Evolutionary conservation across 2,888 invertebrate species (phyloP), one percentile per base, ranked within the genome.

Genomic region (Actias luna): DNA sequence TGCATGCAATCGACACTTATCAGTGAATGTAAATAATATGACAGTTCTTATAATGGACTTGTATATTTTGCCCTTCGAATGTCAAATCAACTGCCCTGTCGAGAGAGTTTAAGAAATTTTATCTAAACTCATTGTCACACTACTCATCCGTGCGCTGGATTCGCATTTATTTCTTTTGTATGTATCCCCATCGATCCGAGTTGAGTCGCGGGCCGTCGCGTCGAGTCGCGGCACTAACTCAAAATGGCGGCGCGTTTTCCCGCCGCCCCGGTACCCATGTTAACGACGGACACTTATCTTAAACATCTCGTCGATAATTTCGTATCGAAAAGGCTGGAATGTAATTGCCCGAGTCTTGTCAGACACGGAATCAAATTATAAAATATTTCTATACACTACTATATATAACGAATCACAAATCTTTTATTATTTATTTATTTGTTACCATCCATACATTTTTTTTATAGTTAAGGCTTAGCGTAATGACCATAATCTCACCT

Each of bases 121-220:
- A 12, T 36, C 8, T 18, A 12, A 52, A 55, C 22, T 33, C 27
- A 31, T 61, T 64, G 67, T 60, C 55, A 35, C 62, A 39, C 42
- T 65, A 63, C 33, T 55, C 63, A 67, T 67, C 39, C 57, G 61
- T 57, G 61, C 58, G 61, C 65, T 66, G 64, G 69, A 70, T 70
- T 73, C 70, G 76, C 75, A 75, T 79, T 79, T 75, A 68, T 79
- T 74, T 73, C 73, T 72, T 78, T 77, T 61, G 76, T 79, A 71
- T 63, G 66, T 68, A n/a, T n/a, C n/a, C 66, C 62, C 66, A 64
- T 63, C 64, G 60, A 60, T 61, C 68, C 29, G 55, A 27, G 16
- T 55, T 8, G 65, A 67, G 63, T 63, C 50, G 68, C 70, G 67
- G 73, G n/a, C n/a, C n/a, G n/a, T n/a, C n/a, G n/a, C n/a, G n/a